A percentile compares a stretch with the other conserved stretches of the same genome.
phyloP scores from a whole-genome alignment of 2,888 invertebrate species.

The Spicauda simplicius region DNA sequence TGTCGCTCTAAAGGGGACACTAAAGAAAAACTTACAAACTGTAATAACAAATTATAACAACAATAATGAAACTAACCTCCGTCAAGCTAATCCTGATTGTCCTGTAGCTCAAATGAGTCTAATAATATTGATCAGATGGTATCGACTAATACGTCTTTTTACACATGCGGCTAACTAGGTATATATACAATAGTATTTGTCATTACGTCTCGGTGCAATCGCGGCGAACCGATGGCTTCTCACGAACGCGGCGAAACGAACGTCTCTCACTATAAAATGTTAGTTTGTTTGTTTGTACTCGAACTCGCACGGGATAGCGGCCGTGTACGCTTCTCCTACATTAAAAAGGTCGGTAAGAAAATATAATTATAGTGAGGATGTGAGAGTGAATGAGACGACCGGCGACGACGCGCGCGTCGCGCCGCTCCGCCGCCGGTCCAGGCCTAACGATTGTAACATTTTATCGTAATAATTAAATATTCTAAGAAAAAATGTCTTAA shows the following conservation, averaged over 20 bases:
- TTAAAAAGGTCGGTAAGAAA: conserved; percentile 83
- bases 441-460: conserved; percentile 81
- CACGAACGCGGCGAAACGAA: conserved; percentile 80
- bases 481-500: conserved; percentile 85
- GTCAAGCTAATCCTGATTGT: conserved; percentile 75
- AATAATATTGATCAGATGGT: conserved; percentile 83
- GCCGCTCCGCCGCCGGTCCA: conserved; percentile 69
- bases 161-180: conserved; percentile 82
- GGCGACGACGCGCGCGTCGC: conserved; percentile 63
- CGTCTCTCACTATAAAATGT: conserved; percentile 77
- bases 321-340: conserved; percentile 81
- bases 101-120: conserved; percentile 76
- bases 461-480: conserved; percentile 83
- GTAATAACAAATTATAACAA: conserved; percentile 74
- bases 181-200: conserved; percentile 79
- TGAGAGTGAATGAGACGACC: conserved; percentile 79
- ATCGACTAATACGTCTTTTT: conserved; percentile 70
- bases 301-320: conserved; percentile 79
- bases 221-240: conserved; percentile 84
- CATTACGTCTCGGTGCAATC: conserved; percentile 75
- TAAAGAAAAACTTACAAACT: conserved; percentile 71
- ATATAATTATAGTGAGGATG: conserved; percentile 84
- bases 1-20: conserved; percentile 66
- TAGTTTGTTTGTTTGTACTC: conserved; percentile 69
- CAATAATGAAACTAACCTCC: conserved; percentile 76